Evolutionary conservation across 2,113 vertebrate species (phyloP), one percentile per base, ranked within the genome.

Genomic region (Butorides virescens): DNA sequence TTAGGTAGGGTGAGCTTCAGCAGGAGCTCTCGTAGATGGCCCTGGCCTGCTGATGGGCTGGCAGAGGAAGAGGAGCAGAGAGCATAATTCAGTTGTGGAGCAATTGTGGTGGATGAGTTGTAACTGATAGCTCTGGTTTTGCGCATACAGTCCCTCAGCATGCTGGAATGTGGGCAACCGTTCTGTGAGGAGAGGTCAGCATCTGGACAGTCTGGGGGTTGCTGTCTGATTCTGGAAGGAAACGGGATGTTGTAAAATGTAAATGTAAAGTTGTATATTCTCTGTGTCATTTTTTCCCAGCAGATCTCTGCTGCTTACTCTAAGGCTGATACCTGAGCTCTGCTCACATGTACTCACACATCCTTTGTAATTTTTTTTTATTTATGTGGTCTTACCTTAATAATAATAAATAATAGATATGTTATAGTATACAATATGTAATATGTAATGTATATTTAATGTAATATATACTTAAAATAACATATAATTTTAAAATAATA

Each of bases 151-250:
- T 47, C 39, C 76, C 55, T 68, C 36, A 26, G 46, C 52, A 27
- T 0, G 1, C 59, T 59, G 39, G 29, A 9, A 4, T 7, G 25
- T 14, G 7, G 20, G 12, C 61, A 37, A 5, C n/a, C 62, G 27
- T 50, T 63, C 32, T 76, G 27, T 46, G 70, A 71, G 55, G 53
- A 79, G 50, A 74, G 50, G 29, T 50, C 65, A 80, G 88, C 32
- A 36, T 36, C 34, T 61, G 65, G 23, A 10, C 39, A 32, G 44
- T 44, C 23, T 14, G 17, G 30, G 34, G 13, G 10, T 23, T 56
- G 73, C 65, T 89, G 49, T 55, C 49, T 47, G 50, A 20, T n/a
- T 74, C 66, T 34, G 58, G 59, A 47, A 61, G 73, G 85, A 70
- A 76, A 52, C 23, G 61, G 37, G 29, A 7, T 71, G 15, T 16